phyloP scores from a whole-genome alignment of 2,888 invertebrate species.

The Ochropacha duplaris region DNA sequence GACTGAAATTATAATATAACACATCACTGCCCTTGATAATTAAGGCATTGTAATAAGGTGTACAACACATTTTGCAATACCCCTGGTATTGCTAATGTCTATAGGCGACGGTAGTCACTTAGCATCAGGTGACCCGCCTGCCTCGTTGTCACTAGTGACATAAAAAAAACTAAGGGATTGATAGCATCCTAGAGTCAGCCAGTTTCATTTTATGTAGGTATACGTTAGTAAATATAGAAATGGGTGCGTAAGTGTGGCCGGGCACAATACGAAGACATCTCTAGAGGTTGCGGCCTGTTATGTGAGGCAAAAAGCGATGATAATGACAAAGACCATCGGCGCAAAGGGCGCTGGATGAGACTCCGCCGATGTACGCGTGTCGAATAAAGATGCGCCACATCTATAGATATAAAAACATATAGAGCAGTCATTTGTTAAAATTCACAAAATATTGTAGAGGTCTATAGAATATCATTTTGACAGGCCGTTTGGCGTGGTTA shows the following conservation, averaged over 20 bases:
- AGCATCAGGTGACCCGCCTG: too few species aligned
- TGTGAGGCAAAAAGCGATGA: slow-evolving; percentile 79
- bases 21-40: too few species aligned
- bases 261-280: slow-evolving; percentile 48
- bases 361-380: slow-evolving; percentile 57
- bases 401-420: slow-evolving; percentile 35
- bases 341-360: slow-evolving; percentile 73
- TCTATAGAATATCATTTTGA: too few species aligned
- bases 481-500: too few species aligned
- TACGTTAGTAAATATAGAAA: slow-evolving; percentile 37
- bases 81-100: too few species aligned
- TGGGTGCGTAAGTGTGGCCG: slow-evolving; percentile 38
- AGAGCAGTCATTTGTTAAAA: slow-evolving; percentile 35
- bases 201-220: slow-evolving; percentile 20
- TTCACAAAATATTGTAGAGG: slow-evolving; percentile 4
- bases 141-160: too few species aligned
- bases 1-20: too few species aligned
- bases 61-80: too few species aligned
- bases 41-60: too few species aligned
- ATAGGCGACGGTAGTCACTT: too few species aligned
- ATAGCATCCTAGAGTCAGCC: neutral
- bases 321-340: slow-evolving; percentile 77
- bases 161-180: neutral
- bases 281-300: slow-evolving; percentile 64
- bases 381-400: slow-evolving; percentile 63